Evolutionary conservation across 2,797 vertebrate genomes (phyloP).

Genomic region (Pseudochaenichthys georgianus): DNA sequence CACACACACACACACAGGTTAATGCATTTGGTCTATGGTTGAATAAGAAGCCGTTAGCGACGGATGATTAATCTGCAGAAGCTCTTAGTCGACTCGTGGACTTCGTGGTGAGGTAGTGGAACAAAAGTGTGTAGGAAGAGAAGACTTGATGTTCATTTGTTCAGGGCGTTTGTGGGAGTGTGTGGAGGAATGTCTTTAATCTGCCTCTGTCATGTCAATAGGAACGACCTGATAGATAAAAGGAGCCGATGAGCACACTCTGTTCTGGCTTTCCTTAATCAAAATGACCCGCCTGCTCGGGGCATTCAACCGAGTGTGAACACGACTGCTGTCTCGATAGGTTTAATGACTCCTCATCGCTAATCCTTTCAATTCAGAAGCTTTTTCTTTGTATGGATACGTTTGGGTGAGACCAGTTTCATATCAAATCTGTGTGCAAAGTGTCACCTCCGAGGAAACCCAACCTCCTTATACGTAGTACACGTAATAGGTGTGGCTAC

Average conservation of each 20-base stretch:
- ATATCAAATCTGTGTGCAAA: not conserved
- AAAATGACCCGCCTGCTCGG: not conserved
- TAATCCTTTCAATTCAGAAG: conserved; percentile 7
- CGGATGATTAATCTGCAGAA: not conserved
- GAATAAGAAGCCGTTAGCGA: conserved; percentile 4
- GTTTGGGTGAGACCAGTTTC: not conserved
- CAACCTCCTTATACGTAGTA: not conserved
- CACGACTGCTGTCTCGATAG: not conserved
- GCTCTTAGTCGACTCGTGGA: not conserved
- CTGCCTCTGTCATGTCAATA: not conserved
- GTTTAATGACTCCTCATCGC: not conserved
- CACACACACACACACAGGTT: conserved; percentile 16
- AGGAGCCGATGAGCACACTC: not conserved
- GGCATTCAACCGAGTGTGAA: too few relatives aligned
- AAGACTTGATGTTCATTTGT: not conserved
- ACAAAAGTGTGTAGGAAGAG: not conserved
- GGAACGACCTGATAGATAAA: not conserved
- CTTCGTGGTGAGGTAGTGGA: too few relatives aligned
- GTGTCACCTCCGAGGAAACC: too few relatives aligned
- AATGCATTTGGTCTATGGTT: not conserved
- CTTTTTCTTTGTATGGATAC: not conserved
- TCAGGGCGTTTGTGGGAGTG: not conserved
- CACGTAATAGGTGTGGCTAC: not conserved
- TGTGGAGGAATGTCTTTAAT: not conserved
- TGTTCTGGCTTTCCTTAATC: not conserved